Percentiles rank a stretch among this genome's conserved stretches.
Conservation (phyloP, 2,113 vertebrate species). For the Silurus glanis region DNA sequence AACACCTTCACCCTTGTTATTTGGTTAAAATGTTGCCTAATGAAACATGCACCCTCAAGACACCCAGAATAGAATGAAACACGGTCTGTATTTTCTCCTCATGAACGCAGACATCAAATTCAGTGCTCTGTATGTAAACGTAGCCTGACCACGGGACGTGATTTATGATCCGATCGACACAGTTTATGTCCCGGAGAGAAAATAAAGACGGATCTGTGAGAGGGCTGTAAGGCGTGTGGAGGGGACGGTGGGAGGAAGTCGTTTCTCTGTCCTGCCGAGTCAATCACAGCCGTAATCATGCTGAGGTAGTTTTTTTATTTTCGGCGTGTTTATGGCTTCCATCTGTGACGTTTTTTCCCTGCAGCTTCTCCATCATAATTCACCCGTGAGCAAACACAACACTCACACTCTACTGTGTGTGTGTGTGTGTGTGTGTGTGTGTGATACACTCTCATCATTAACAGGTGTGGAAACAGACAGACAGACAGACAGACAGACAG, state of each 20-base stretch:
- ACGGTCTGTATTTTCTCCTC: not conserved
- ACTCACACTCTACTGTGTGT: not conserved
- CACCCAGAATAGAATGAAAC: not conserved
- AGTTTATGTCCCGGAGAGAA: conserved; percentile 1
- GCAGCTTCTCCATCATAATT: not conserved
- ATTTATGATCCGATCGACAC: not conserved
- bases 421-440: not conserved
- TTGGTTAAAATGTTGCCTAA: not conserved
- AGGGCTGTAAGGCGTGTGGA: not conserved
- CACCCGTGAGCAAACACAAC: conserved; percentile 29
- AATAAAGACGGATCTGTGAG: conserved; percentile 3
- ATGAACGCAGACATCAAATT: conserved; percentile 4
- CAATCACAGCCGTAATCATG: conserved; percentile 44
- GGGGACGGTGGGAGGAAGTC: not conserved
- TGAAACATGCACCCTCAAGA: not conserved
- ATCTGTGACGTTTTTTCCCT: conserved; percentile 23
- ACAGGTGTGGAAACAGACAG: not conserved
- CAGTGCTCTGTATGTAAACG: not conserved
- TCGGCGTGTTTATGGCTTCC: conserved; percentile 32
- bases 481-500: not conserved
- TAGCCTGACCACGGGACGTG: not conserved
- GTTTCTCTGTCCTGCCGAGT: conserved; percentile 35
- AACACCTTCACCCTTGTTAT: not conserved
- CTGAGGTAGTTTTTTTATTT: conserved; percentile 37
- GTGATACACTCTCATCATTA: not conserved